Evolutionary conservation across 2,113 vertebrate species (phyloP), one percentile per base, ranked within the genome.

Genomic region (Benthochromis sp.): DNA sequence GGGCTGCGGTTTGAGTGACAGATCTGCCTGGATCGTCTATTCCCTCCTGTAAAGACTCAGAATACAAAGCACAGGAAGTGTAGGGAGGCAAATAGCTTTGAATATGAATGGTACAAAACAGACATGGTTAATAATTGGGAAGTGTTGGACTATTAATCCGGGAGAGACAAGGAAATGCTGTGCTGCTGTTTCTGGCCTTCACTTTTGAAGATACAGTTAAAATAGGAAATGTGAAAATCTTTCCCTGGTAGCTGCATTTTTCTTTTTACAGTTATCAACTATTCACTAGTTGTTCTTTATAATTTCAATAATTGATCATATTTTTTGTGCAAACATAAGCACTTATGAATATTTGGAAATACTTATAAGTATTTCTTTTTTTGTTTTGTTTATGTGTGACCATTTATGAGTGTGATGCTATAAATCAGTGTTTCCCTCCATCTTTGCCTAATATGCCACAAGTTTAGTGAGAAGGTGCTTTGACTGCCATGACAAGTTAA

Each of bases 401-500:
- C 27, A 31, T 78, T 29, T 78, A 45, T 45, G 69, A 47, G 69
- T 47, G 69, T 47, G 43, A 45, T 78, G 84, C 66, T 81, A 21
- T 73, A 47, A 88, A 54, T 36, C 61, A 55, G 43, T 45, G 52
- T 90, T 89, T 94, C 83, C 89, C 86, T 90, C 90, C 89, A 80
- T 92, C 84, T 90, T 69, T 31, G 76, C 85, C 81, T 54, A 79
- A 92, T 92, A n/a, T 88, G 81, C 92, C 94, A 95, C 87, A 92
- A 84, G 94, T 84, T 92, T 93, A 95, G 88, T 86, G 92, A 92
- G 94, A 94, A 94, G 90, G 92, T 93, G 94, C 94, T 96, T 94
- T 95, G 95, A 96, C 89, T 93, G 90, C 91, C 80, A 13, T 97
- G 96, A 97, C 96, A 96, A 96, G 94, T 95, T 96, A 96, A 97